Percentiles rank a stretch among this genome's conserved stretches.
phyloP scores from a whole-genome alignment of 2,888 invertebrate genomes.

The Alitta virens region DNA sequence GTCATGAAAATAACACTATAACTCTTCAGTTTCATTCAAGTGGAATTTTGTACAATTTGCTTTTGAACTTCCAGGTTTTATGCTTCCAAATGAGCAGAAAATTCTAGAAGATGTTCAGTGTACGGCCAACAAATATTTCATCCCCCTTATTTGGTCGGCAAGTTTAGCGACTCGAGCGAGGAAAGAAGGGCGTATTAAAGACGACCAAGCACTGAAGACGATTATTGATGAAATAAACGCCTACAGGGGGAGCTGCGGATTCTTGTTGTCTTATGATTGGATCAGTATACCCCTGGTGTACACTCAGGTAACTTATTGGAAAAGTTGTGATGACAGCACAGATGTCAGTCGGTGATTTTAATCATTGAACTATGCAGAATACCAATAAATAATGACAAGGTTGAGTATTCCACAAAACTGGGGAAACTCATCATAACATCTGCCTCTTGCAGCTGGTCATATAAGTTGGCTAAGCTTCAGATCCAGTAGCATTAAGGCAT shows the following conservation, averaged over 20 bases:
- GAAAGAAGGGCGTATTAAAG: constrained; percentile 61
- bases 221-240: constrained; percentile 83
- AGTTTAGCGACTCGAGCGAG: constrained; percentile 63
- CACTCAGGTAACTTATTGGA: constrained; percentile 58
- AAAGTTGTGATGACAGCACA: too few relatives aligned
- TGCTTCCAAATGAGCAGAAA: constrained; percentile 63
- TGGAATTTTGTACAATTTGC: too few relatives aligned
- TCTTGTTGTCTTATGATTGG: constrained; percentile 63
- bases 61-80: constrained; percentile 64
- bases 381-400: too few relatives aligned
- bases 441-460: too few relatives aligned
- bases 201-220: constrained; percentile 88
- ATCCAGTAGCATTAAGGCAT: too few relatives aligned
- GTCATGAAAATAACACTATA: too few relatives aligned
- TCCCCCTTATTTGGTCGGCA: constrained; percentile 67
- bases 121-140: constrained; percentile 68
- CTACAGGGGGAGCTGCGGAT: constrained; percentile 62
- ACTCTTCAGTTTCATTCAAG: too few relatives aligned
- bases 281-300: constrained; percentile 66
- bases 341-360: too few relatives aligned
- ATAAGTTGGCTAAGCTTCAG: too few relatives aligned
- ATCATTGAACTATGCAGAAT: too few relatives aligned
- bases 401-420: too few relatives aligned
- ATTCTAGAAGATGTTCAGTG: constrained; percentile 64
- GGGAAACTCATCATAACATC: too few relatives aligned